Percentiles rank a stretch among this genome's conserved stretches.
Conservation (phyloP, 2,113 vertebrate species). For the Burhinus bistriatus region DNA sequence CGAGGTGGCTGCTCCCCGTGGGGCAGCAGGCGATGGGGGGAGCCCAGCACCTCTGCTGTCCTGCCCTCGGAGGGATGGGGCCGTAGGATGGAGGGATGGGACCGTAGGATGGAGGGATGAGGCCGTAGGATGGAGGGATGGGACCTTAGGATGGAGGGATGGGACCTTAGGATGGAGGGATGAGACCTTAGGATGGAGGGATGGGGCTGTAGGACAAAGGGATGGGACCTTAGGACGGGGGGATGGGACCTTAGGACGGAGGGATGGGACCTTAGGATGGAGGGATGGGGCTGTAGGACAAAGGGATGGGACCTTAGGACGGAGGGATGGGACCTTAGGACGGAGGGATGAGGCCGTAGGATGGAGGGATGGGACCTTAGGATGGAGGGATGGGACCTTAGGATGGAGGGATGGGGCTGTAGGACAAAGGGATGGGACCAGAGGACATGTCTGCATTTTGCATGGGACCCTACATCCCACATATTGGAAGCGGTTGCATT, state of each 20-base stretch:
- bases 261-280: neutral
- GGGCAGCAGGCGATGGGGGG: neutral
- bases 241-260: neutral
- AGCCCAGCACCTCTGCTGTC: neutral
- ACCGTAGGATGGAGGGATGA: neutral
- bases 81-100: neutral
- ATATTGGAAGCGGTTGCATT: neutral
- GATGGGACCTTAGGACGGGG: accelerated
- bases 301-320: too few species aligned
- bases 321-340: too few species aligned
- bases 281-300: neutral
- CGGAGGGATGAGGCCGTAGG: neutral
- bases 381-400: neutral
- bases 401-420: neutral
- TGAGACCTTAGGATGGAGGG: accelerated
- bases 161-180: neutral
- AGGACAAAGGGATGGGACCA: neutral
- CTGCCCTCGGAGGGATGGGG: neutral
- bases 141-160: accelerated
- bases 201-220: accelerated
- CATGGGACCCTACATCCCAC: neutral
- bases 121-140: accelerated
- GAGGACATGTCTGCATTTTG: neutral
- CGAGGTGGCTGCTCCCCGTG: neutral
- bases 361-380: neutral